A percentile compares a stretch with the other conserved stretches of the same genome.
Evolutionary conservation across 1,140 invertebrate species (phyloP).

Genomic region (Zaprionus gabonicus): DNA sequence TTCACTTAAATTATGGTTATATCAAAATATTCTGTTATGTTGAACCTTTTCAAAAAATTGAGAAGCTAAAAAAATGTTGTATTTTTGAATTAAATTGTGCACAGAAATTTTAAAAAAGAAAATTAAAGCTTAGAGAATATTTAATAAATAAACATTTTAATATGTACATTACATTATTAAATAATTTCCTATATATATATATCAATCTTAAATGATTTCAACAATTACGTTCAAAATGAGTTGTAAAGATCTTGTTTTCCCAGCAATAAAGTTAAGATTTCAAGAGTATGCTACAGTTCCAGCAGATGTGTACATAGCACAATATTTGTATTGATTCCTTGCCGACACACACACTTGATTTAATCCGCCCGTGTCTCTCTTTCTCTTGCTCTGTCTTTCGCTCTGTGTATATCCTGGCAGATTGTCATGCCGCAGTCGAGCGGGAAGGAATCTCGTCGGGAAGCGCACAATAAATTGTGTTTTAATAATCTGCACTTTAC

Average conservation of each 20-base stretch:
- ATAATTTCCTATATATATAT: not conserved
- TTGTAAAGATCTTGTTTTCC: not conserved
- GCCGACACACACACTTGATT: constrained; percentile 1
- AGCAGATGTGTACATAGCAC: not conserved
- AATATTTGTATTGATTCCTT: not conserved
- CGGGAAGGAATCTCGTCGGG: constrained; percentile 7
- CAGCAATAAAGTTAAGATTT: not conserved
- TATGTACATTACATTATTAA: too few species aligned
- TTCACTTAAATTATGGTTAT: too few species aligned
- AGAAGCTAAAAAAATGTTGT: too few species aligned
- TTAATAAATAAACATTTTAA: not conserved
- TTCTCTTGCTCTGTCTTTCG: not conserved
- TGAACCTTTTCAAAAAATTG: too few species aligned
- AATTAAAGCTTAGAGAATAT: too few species aligned
- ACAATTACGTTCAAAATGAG: not conserved
- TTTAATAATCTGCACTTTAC: constrained; percentile 58
- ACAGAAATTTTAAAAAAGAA: too few species aligned
- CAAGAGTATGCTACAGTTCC: not conserved
- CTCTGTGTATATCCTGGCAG: constrained; percentile 3
- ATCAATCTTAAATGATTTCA: not conserved
- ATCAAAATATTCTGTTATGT: too few species aligned
- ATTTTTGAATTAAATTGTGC: too few species aligned
- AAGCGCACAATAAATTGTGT: constrained; percentile 60
- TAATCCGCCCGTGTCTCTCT: not conserved
- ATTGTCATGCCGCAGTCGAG: constrained; percentile 4